A percentile compares a stretch with the other conserved stretches of the same genome.
These are phyloP conservation scores for Drosophila subpulchrella DNA, from an alignment of 1,140 invertebrate species.

Conservation along the genomic window DNA sequence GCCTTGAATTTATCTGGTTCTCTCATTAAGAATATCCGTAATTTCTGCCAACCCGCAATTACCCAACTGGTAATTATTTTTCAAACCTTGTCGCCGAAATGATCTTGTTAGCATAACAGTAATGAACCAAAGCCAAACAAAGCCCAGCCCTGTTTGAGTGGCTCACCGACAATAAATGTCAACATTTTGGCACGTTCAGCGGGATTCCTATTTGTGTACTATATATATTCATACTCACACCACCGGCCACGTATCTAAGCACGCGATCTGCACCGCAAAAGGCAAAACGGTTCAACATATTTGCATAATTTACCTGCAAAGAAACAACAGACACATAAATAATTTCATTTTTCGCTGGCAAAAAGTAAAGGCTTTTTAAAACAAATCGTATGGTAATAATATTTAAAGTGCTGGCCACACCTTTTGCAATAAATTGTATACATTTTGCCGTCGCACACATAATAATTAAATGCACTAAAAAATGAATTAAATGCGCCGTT, in stretches of 20 bases:
- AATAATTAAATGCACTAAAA: constrained; percentile 76
- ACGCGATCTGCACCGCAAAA: constrained; percentile 50
- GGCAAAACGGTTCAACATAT: constrained; percentile 48
- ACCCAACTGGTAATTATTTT: constrained; percentile 18
- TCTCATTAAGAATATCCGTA: neutral
- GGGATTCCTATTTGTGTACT: constrained; percentile 28
- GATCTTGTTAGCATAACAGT: constrained; percentile 25
- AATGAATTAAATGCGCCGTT: constrained; percentile 52
- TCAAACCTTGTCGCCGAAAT: constrained; percentile 20
- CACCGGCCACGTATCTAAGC: constrained; percentile 42
- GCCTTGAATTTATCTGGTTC: constrained; percentile 1
- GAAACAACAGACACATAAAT: constrained; percentile 65
- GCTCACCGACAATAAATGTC: constrained; percentile 30
- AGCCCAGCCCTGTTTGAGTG: constrained; percentile 6
- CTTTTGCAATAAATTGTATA: constrained; percentile 76
- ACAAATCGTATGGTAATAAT: constrained; percentile 43
- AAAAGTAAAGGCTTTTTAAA: constrained; percentile 22
- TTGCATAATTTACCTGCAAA: constrained; percentile 77
- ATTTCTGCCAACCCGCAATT: constrained; percentile 18
- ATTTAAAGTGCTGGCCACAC: constrained; percentile 60
- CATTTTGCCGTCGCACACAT: constrained; percentile 66
- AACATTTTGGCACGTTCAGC: constrained; percentile 37
- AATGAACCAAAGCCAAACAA: neutral
- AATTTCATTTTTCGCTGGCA: constrained; percentile 28
- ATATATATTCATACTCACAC: constrained; percentile 37